Evolutionary conservation across 2,113 vertebrate genomes (phyloP).

Genomic region (Myotis lucifugus): DNA sequence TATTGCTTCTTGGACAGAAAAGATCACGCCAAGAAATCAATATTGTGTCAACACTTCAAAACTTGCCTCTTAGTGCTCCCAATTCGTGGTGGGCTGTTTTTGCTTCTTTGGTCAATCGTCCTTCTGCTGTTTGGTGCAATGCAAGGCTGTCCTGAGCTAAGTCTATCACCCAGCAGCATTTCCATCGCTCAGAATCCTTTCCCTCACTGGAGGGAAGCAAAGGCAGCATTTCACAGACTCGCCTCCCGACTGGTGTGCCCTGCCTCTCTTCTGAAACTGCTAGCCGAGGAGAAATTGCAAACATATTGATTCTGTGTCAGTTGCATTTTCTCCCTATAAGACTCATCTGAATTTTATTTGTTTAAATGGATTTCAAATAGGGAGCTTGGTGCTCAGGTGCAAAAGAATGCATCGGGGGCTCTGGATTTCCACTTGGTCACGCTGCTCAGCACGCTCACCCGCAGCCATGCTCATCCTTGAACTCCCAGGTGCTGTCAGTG

Average conservation of each 20-base stretch:
- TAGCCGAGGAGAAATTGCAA: constrained; percentile 47
- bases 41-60: neutral
- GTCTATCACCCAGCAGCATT: neutral
- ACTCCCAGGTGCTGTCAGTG: neutral
- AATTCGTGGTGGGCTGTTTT: neutral
- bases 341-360: constrained; percentile 50
- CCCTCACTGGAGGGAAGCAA: neutral
- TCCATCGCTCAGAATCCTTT: neutral
- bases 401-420: constrained; percentile 28
- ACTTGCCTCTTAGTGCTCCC: neutral
- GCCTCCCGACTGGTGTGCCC: neutral
- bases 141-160: neutral
- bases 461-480: constrained; percentile 48
- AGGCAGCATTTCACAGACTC: neutral
- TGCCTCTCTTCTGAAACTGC: neutral
- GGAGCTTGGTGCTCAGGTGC: neutral
- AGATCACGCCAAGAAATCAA: neutral
- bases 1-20: neutral
- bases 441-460: rapidly evolving
- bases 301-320: constrained; percentile 38
- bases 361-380: constrained; percentile 44
- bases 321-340: neutral
- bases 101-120: neutral
- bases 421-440: constrained; percentile 38
- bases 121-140: neutral